Conservation (phyloP, 2,797 vertebrate genomes). For the Pempheris klunzingeri region DNA sequence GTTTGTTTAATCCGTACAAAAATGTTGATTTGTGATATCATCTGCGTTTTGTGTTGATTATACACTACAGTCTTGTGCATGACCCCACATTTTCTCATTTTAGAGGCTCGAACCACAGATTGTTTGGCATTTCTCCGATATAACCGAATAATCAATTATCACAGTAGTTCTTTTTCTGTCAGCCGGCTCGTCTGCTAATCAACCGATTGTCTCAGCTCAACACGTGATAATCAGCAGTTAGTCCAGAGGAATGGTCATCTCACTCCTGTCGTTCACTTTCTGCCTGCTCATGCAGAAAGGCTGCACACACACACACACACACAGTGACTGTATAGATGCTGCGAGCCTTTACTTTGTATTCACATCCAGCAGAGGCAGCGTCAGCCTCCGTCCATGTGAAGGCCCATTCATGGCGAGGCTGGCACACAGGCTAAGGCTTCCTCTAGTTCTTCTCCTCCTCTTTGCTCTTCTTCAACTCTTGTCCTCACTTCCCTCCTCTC, state of each 20-base stretch:
- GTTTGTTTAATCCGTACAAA: too few species aligned
- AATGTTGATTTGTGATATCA: too few species aligned
- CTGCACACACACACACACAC: neutral
- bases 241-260: neutral
- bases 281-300: neutral
- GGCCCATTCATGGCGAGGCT: constrained; percentile 45
- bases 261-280: neutral
- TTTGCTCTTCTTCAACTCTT: neutral
- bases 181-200: neutral
- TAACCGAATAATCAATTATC: neutral
- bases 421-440: constrained; percentile 22
- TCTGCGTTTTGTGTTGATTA: too few species aligned
- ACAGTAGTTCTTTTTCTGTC: neutral
- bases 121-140: too few species aligned
- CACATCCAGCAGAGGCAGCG: constrained; percentile 24
- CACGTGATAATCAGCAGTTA: neutral
- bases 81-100: too few species aligned
- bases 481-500: neutral
- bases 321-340: constrained; percentile 3
- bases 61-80: too few species aligned
- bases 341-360: constrained; percentile 37
- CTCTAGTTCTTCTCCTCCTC: neutral
- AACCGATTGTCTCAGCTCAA: neutral
- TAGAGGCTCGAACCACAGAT: too few species aligned
- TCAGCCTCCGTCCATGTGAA: constrained; percentile 50